Base-by-base conservation (phyloP, 1,140 invertebrate species). In the Protaetia brevitarsis region DNA sequence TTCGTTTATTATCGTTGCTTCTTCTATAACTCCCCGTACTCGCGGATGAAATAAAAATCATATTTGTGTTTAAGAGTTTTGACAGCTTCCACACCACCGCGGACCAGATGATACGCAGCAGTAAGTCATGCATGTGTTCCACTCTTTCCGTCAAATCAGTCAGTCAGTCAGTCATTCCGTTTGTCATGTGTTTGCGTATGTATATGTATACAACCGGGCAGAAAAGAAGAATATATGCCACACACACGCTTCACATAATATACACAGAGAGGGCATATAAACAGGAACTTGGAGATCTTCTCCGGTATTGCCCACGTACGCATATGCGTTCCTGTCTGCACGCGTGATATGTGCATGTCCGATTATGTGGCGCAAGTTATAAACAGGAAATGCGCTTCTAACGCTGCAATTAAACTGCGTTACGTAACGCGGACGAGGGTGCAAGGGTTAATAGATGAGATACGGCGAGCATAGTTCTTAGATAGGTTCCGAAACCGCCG, bases 221-320 rank as follows among this genome's bases (percentile, higher is more conserved):
- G 16, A 51, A 51, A n/a, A n/a, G n/a, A n/a, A 51, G 41, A 51
- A 51, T 41, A 51, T 51, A 51, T 45, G 41, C 41, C 41, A 45
- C 41, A 45, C 41, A 45, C 41, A 21, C 41, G 16, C 23, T 19
- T 19, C 13, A 45, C 23, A 45, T 13, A 45, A 45, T 6, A 19
- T 45, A 45, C 41, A 45, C 41, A 45, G 2, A 45, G 10, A 45
- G 41, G 41, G 8, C 41, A 21, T 45, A 19, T 45, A 45, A 45
- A 45, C 41, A 45, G 41, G 41, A 45, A 45, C 41, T 45, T 45
- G 11, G 41, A 21, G 11, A 45, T 45, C 41, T 45, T 45, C n/a
- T n/a, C n/a, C 41, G 41, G 41, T 21, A 0, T 16, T 3, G 11
- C 10, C 16, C 23, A 8, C 23, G 16, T 21, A 19, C 23, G 13